Evolutionary conservation across 2,888 invertebrate genomes (phyloP).

Genomic region (Hofmannophila pseudospretella): DNA sequence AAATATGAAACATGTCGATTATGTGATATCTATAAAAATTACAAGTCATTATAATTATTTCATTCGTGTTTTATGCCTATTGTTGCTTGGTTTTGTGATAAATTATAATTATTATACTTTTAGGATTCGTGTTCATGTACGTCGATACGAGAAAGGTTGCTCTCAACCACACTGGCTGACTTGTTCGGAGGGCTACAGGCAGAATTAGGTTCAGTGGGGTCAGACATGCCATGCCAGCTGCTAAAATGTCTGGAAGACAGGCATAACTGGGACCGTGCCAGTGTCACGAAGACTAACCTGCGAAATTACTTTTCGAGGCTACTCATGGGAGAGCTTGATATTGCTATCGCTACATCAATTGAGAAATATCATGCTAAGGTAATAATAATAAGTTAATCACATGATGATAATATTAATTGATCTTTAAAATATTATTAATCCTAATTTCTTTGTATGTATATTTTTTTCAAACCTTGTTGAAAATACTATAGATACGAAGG

Average conservation of each 20-base stretch:
- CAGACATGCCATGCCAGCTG: constrained; percentile 58
- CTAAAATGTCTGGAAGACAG: constrained; percentile 63
- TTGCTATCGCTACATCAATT: constrained; percentile 62
- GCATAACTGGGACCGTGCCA: constrained; percentile 59
- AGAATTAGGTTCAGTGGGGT: constrained; percentile 38
- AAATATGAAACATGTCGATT: no score
- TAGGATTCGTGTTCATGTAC: constrained; percentile 63
- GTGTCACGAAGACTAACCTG: constrained; percentile 46
- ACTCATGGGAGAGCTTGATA: constrained; percentile 55
- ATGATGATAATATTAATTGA: no score
- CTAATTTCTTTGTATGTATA: no score
- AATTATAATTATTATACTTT: constrained; percentile 10
- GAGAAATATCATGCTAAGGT: constrained; percentile 67
- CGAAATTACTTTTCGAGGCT: constrained; percentile 49
- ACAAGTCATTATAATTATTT: background rate
- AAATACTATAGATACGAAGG: no score
- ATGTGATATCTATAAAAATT: background rate
- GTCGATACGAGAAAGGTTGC: constrained; percentile 47
- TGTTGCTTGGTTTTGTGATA: background rate
- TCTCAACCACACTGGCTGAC: constrained; percentile 49
- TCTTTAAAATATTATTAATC: no score
- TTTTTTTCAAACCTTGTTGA: no score
- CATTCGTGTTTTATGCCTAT: background rate
- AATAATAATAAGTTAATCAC: background rate
- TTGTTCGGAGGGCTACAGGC: constrained; percentile 56